Evolutionary conservation across 1,140 invertebrate species (phyloP), one percentile per base, ranked within the genome.

Genomic region (Rhagoletis pomonella): DNA sequence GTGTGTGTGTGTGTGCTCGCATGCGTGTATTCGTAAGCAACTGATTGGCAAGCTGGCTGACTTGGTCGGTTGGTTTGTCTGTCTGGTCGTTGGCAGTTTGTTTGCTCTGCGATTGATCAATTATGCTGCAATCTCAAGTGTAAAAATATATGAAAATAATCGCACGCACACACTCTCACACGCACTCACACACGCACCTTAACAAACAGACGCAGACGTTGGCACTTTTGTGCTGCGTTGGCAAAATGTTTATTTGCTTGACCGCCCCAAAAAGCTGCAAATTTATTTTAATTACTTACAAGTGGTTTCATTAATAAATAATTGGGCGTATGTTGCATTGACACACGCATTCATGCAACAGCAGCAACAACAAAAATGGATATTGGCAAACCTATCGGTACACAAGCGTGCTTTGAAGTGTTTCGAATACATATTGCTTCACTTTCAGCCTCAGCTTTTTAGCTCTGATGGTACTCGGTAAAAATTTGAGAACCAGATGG

Each of bases 71-170:
- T 50, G 69, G 47, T 29, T 29, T 29, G 29, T 29, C 10, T 29
- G 29, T 29, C 10, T 77, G 42, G 65, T 44, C 5, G n/a, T 10
- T 12, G 67, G 67, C 42, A 44, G 67, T 3, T 77, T 77, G 69
- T 77, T 77, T 77, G 42, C 44, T 47, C 7, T 73, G 69, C 44
- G n/a, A 81, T 81, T 81, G 73, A 81, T 81, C 50, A 81, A 81
- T 81, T 81, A 81, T 58, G 47, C 73, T 81, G 73, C 73, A 81
- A 81, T 29, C 47, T 81, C 73, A 81, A 81, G 73, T 81, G 39
- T 77, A 77, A 77, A 81, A 81, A 81, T 55, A 55, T 81, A 81
- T 81, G 73, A 55, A 55, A 81, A 81, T 81, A 19, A 81, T 81
- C 73, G 3, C 47, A 81, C 47, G 10, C 17, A 29, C 73, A 47